Percentiles rank a stretch among this genome's conserved stretches.
These are phyloP conservation scores for Pseudonaja textilis DNA, from an alignment of 2,113 vertebrate species.

Conservation along the genomic window DNA sequence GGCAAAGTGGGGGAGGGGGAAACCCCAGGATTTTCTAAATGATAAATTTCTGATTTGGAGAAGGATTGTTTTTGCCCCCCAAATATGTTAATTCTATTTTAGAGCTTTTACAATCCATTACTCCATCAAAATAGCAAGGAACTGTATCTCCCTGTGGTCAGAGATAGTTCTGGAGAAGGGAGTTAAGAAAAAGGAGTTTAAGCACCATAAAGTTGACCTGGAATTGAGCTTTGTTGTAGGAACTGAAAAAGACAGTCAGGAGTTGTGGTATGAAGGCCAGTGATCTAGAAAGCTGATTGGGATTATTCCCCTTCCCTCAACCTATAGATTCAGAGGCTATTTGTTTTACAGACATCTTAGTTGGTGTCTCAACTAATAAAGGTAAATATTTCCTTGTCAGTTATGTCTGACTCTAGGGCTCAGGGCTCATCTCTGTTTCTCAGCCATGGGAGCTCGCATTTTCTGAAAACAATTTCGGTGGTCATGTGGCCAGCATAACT, in stretches of 20 bases:
- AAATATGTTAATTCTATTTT: not conserved
- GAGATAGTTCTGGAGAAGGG: not conserved
- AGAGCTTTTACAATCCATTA: not conserved
- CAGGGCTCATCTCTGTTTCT: not conserved
- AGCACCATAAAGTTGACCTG: not conserved
- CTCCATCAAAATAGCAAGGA: not conserved
- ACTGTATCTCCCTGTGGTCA: not conserved
- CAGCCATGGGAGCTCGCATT: not conserved
- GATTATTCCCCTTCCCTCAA: not conserved
- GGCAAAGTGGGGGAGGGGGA: rapidly evolving
- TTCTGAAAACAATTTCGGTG: not conserved
- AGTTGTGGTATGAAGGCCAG: not conserved
- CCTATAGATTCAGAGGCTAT: not conserved
- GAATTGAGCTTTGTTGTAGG: not conserved
- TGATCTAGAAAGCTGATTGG: not conserved
- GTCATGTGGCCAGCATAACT: not conserved
- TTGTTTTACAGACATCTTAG: not conserved
- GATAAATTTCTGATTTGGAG: not conserved
- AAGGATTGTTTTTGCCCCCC: not conserved
- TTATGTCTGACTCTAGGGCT: not conserved
- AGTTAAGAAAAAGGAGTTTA: not conserved
- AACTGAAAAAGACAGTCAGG: not conserved
- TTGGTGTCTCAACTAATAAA: not conserved
- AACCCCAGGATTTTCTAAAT: not conserved
- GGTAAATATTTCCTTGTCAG: not conserved